Base-by-base conservation (phyloP, 35 echinoderm and acorn worm species). In the Hemicentrotus pulcherrimus region DNA sequence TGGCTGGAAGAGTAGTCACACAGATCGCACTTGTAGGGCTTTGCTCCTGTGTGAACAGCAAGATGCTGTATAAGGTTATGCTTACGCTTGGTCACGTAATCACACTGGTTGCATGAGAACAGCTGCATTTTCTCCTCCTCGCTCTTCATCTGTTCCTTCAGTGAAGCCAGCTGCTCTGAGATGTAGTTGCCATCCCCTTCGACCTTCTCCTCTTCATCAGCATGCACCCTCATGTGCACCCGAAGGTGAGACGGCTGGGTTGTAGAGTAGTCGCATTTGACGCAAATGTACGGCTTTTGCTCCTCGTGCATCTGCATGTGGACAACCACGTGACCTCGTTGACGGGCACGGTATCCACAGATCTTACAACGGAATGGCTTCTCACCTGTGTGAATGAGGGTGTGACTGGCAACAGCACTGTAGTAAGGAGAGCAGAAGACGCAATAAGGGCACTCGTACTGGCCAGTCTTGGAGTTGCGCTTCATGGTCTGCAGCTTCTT, bases 261-360 rank as follows among this genome's bases (percentile, higher is more conserved):
- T 18, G 98, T 99, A 31, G 98, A 96, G 46, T 99, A 99, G 91
- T 96, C 94, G 32, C 98, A 99, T 52, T 97, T 41, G 7, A 95
- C 61, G 88, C 98, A 99, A 31, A 95, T 94, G 94, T 96, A 97
- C 13, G 98, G 98, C 85, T 99, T 99, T 31, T 93, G 94, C n/a
- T 97, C 98, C 35, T 92, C 94, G 47, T 99, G 98, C 86, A 97
- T 99, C 13, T 97, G 94, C 98, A 97, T 99, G 94, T 99, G 98
- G 35, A 97, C 95, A 15, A 99, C 96, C 88, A 99, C 95, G 12
- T 97, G 96, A 2, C 98, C 96, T 16, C 96, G 95, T 45, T 97
- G 98, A n/a, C 94, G 95, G 19, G 96, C 96, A 15, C 90, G 86
- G 95, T 97, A 99, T 18, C 91, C 95, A 28, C 98, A 99, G 13